phyloP scores from a whole-genome alignment of 2,888 invertebrate genomes.

The Troilus luridus region DNA sequence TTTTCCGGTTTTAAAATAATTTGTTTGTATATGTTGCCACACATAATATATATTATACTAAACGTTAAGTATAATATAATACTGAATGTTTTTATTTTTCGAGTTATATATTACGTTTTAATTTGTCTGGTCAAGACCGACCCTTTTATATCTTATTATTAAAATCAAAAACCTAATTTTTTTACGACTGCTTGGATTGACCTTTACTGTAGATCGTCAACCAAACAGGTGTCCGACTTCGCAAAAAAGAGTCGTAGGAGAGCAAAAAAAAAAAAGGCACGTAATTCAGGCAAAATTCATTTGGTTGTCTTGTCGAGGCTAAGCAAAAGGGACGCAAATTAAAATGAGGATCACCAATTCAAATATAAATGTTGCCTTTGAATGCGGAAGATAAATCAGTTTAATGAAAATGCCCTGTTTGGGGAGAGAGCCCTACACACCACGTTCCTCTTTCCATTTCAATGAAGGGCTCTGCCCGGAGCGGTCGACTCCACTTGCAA shows the following conservation, averaged over 20 bases:
- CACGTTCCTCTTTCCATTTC: neutral
- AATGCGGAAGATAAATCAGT: slow-evolving; percentile 46
- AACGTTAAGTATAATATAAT: too few species aligned
- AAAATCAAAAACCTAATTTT: too few species aligned
- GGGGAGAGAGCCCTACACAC: neutral
- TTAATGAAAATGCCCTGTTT: slow-evolving; percentile 30
- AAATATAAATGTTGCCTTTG: slow-evolving; percentile 49
- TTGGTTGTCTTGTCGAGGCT: neutral
- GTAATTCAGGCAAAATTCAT: neutral
- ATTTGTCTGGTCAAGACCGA: too few species aligned
- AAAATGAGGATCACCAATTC: slow-evolving; percentile 43
- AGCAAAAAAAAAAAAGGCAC: neutral
- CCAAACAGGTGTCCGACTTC: neutral
- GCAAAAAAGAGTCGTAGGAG: neutral
- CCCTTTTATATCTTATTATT: too few species aligned
- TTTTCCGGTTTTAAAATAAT: too few species aligned
- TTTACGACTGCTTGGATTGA: neutral
- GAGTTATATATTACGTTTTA: too few species aligned
- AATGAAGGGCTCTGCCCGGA: neutral
- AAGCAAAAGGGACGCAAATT: neutral
- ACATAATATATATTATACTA: too few species aligned
- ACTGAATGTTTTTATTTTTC: too few species aligned
- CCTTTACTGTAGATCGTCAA: neutral
- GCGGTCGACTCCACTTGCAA: neutral
- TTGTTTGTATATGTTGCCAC: too few species aligned